These are phyloP conservation scores for Onchidella celtica DNA, from an alignment of 2,888 invertebrate species.

Conservation along the genomic window DNA sequence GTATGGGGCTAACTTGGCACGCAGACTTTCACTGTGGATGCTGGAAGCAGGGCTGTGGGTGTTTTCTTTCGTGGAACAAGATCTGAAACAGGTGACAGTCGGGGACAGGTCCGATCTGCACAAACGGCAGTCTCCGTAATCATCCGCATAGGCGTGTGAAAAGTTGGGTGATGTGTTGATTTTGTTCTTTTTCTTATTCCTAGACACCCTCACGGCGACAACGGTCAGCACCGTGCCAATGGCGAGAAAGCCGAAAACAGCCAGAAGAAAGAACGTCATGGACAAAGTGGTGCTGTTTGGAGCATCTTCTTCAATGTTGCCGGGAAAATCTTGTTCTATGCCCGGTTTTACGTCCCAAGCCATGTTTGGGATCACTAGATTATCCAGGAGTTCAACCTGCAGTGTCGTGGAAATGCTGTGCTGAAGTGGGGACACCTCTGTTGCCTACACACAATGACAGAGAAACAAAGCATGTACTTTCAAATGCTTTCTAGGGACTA, in stretches of 20 bases:
- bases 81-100: slow-evolving; percentile 2
- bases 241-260: slow-evolving; percentile 6
- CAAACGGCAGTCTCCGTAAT: neutral
- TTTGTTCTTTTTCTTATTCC: neutral
- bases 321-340: too few species aligned
- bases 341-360: neutral
- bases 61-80: neutral
- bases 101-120: neutral
- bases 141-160: neutral
- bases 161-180: neutral
- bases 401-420: slow-evolving; percentile 14
- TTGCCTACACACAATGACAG: slow-evolving; percentile 1
- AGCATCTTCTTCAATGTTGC: neutral
- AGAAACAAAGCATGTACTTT: too few species aligned
- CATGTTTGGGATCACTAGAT: slow-evolving; percentile 12
- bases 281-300: neutral
- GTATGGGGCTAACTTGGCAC: neutral
- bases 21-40: neutral
- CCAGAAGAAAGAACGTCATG: slow-evolving; percentile 15
- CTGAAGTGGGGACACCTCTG: neutral
- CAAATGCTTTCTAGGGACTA: too few species aligned
- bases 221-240: slow-evolving; percentile 4
- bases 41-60: neutral
- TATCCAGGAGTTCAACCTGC: slow-evolving; percentile 24
- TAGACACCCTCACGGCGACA: slow-evolving; percentile 11